Evolutionary conservation across 2,797 vertebrate species (phyloP), one percentile per base, ranked within the genome.

Genomic region (Leptodactylus fallax): DNA sequence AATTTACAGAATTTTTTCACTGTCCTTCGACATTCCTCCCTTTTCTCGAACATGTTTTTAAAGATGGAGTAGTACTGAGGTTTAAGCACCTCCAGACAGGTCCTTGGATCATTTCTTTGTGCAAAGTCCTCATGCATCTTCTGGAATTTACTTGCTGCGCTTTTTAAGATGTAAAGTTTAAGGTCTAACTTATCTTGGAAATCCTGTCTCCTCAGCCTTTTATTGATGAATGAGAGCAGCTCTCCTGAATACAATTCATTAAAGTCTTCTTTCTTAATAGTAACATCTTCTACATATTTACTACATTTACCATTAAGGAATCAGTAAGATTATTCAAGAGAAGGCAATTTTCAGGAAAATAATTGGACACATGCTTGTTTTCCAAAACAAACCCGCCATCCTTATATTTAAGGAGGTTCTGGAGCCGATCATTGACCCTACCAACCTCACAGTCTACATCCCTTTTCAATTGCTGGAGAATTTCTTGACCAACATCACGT

Each of bases 161-260:
- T 81, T 2, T 89, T 88, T 84, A 95, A 95, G 61, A 96, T 89
- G 76, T 92, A 89, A 21, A 93, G 89, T 89, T 96, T 96, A 47
- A 96, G 89, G n/a, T 95, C 94, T 9, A 94, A 93, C 88, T 95
- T 94, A 5, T 90, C 0, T 6, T 90, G 63, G 45, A 76, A n/a
- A 1, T 76, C 47, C 14, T 0, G 8, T 21, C 55, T 10, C 51
- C 82, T 90, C 56, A 96, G 86, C 23, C 80, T 58, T 60, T 91
- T 92, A 85, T 95, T 95, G 67, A 95, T 87, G 53, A 90, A 95
- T 65, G 91, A 88, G 45, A 96, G 90, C 65, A 96, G 21, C 61
- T 95, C 92, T 49, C 60, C 91, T 2, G 94, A 93, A 87, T 94
- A 95, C 49, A 90, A 92, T 74, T 95, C 94, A 72, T 94, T 92